These are phyloP conservation scores for Delia radicum DNA, from an alignment of 1,140 invertebrate species.

Conservation along the genomic window DNA sequence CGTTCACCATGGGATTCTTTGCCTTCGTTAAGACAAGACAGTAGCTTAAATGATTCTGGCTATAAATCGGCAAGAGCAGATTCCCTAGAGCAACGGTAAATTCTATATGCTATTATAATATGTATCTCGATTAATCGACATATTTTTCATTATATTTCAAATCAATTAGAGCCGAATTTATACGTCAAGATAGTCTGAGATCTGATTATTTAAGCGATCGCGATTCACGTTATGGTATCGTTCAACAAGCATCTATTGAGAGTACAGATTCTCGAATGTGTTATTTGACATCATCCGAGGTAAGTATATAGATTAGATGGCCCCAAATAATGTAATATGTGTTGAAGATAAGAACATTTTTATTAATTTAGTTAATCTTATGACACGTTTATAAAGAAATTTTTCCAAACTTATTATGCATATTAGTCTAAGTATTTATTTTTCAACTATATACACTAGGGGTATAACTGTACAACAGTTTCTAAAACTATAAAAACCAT, in stretches of 20 bases:
- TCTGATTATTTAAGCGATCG: constrained; percentile 89
- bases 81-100: constrained; percentile 78
- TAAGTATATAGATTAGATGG: constrained; percentile 62
- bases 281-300: constrained; percentile 93
- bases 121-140: no score
- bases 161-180: constrained; percentile 72
- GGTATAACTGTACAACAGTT: no score
- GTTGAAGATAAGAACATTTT: background rate
- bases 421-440: no score
- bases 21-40: constrained; percentile 77
- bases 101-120: background rate
- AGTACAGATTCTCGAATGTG: constrained; percentile 90
- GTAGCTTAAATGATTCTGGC: constrained; percentile 79
- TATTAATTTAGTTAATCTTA: no score
- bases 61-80: constrained; percentile 83
- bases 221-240: constrained; percentile 82
- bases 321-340: background rate
- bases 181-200: constrained; percentile 84
- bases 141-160: background rate
- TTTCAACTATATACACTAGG: no score
- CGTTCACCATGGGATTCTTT: constrained; percentile 82
- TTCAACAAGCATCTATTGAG: constrained; percentile 89
- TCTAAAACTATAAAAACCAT: no score
- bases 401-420: no score
- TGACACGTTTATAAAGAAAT: no score